Evolutionary conservation across 2,113 vertebrate genomes (phyloP).

Genomic region (Gambusia affinis): DNA sequence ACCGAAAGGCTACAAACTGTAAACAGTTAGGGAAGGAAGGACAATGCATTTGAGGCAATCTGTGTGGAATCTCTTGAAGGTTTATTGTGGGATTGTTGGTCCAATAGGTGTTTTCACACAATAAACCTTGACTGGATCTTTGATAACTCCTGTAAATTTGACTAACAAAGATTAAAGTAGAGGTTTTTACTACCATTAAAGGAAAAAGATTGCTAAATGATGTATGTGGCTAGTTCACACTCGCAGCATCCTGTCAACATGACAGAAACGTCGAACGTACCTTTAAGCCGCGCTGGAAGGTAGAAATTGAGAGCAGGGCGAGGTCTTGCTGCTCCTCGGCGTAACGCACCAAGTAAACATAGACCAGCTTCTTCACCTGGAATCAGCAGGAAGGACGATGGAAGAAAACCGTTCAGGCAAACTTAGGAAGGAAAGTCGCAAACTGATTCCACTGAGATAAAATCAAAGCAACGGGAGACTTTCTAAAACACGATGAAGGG

Average conservation of each 20-base stretch:
- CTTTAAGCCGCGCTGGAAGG: constrained; percentile 97
- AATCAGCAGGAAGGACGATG: background rate
- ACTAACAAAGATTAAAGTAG: too few species aligned
- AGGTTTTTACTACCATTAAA: too few species aligned
- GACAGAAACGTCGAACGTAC: constrained; percentile 63
- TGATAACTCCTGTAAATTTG: too few species aligned
- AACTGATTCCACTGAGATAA: constrained; percentile 40
- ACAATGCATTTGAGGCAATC: too few species aligned
- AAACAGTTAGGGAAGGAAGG: background rate
- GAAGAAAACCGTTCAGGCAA: background rate
- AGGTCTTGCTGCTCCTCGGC: constrained; percentile 98
- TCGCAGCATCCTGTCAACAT: background rate
- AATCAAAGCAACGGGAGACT: background rate
- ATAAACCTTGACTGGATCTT: too few species aligned
- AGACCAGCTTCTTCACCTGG: constrained; percentile 97
- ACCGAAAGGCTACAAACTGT: too few species aligned
- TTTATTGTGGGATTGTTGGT: too few species aligned
- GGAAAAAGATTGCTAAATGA: too few species aligned
- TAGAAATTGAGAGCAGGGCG: constrained; percentile 96
- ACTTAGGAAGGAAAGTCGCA: constrained; percentile 17
- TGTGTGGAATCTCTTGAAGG: too few species aligned
- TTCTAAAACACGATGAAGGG: constrained; percentile 20
- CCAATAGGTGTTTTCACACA: too few species aligned
- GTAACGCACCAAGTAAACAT: constrained; percentile 96
- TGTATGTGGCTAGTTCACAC: background rate